phyloP scores from a whole-genome alignment of 2,113 vertebrate species.

The Perca flavescens region DNA sequence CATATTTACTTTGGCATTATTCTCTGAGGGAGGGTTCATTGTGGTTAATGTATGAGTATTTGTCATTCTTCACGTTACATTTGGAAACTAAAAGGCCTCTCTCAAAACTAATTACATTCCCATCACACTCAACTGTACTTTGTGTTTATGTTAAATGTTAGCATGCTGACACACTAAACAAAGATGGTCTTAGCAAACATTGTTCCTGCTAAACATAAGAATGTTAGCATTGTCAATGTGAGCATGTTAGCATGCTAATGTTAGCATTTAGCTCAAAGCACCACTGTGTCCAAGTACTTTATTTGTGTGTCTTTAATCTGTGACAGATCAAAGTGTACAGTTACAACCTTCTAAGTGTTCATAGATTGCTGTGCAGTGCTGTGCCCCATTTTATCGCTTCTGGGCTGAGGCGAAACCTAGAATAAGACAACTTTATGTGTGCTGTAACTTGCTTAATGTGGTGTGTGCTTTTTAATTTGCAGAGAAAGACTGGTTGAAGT shows the following conservation, averaged over 20 bases:
- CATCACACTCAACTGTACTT: too few relatives aligned
- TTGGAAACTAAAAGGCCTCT: constrained; percentile 10
- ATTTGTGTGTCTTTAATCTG: constrained; percentile 11
- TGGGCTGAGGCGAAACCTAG: constrained; percentile 2
- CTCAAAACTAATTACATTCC: too few relatives aligned
- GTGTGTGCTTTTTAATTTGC: constrained; percentile 24
- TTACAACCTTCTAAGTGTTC: constrained; percentile 11
- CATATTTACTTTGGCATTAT: constrained; percentile 35
- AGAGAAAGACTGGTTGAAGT: neutral
- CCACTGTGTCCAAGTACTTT: neutral
- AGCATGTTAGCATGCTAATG: neutral
- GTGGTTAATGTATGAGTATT: constrained; percentile 5
- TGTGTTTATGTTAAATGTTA: neutral
- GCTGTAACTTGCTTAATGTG: constrained; percentile 40
- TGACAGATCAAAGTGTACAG: constrained; percentile 32
- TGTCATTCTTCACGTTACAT: constrained; percentile 15
- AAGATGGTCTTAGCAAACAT: neutral
- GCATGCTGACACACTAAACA: neutral
- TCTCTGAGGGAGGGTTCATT: neutral
- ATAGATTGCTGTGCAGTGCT: neutral
- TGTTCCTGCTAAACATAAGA: too few relatives aligned
- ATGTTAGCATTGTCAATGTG: too few relatives aligned
- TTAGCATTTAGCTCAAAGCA: constrained; percentile 10
- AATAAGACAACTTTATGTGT: constrained; percentile 44
- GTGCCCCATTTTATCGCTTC: neutral